Conservation (phyloP, 2,113 vertebrate species). For the Atractosteus spatula region DNA sequence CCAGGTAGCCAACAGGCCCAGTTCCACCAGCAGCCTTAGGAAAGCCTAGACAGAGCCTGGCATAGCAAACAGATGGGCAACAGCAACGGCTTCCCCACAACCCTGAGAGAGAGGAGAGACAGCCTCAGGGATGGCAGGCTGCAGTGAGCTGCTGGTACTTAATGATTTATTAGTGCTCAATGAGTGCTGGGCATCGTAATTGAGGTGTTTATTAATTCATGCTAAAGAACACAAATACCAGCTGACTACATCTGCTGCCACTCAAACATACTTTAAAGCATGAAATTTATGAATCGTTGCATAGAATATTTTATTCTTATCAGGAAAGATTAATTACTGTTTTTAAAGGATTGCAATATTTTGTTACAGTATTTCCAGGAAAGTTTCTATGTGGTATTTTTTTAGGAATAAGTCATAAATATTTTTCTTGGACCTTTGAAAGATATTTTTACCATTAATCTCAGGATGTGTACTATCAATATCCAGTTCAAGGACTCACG, state of each 20-base stretch:
- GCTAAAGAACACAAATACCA: conserved; percentile 14
- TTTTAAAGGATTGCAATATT: no score
- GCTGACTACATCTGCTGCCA: conserved; percentile 1
- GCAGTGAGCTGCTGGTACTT: conserved; percentile 20
- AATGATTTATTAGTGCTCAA: conserved; percentile 28
- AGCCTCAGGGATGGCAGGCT: conserved; percentile 13
- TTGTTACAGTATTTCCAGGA: no score
- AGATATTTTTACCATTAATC: no score
- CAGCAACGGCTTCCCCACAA: not conserved
- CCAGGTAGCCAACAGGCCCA: conserved; percentile 10
- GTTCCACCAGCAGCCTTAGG: not conserved
- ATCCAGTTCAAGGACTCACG: no score
- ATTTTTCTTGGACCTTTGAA: no score
- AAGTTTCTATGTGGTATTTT: no score
- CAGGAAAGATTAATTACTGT: no score
- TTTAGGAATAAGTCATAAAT: no score
- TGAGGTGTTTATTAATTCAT: conserved; percentile 22
- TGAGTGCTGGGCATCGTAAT: conserved; percentile 10
- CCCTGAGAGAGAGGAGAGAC: not conserved
- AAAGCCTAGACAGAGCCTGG: not conserved
- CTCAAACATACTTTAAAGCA: not conserved
- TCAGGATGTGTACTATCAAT: no score
- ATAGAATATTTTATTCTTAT: not conserved
- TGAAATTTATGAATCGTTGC: not conserved
- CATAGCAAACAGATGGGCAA: conserved; percentile 2